Conservation (phyloP, 2,113 vertebrate genomes). For the Colistium nudipinnis region DNA sequence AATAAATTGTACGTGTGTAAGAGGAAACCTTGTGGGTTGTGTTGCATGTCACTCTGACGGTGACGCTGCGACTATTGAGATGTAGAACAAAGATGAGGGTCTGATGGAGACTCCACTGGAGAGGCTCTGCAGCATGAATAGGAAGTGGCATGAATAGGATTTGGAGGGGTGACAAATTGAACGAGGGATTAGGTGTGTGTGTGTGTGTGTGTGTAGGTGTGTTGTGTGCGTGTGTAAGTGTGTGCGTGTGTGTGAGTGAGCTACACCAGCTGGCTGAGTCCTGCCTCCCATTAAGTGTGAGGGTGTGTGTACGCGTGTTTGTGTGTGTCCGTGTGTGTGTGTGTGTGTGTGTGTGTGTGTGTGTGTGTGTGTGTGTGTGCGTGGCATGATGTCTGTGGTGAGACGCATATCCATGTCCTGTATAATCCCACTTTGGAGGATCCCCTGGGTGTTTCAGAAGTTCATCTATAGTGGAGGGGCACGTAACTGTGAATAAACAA, state of each 20-base stretch:
- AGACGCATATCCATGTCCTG: not conserved
- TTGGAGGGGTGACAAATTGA: conserved; percentile 71
- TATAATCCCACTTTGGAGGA: conserved; percentile 4
- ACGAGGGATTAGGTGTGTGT: conserved; percentile 59
- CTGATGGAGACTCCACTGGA: conserved; percentile 60
- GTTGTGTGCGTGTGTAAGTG: conserved; percentile 3
- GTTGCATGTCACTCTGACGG: conserved; percentile 16
- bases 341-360: not conserved
- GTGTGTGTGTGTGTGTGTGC: too few species aligned
- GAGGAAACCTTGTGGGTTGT: too few species aligned
- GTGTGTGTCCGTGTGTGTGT: conserved; percentile 14
- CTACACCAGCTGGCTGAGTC: conserved; percentile 64
- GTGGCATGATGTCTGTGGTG: not conserved
- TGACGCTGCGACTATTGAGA: conserved; percentile 26
- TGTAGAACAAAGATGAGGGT: conserved; percentile 41
- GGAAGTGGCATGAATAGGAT: conserved; percentile 72
- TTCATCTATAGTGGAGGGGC: too few species aligned
- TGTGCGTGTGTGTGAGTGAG: conserved; percentile 25
- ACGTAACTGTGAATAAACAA: not conserved
- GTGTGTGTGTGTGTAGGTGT: conserved; percentile 28
- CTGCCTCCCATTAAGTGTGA: conserved; percentile 53
- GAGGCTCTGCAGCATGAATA: conserved; percentile 62
- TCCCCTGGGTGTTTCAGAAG: conserved; percentile 7
- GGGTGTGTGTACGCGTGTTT: conserved; percentile 30
- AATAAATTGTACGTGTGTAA: too few species aligned